phyloP scores from a whole-genome alignment of 2,888 invertebrate species.

The Stenodera caucasica region DNA sequence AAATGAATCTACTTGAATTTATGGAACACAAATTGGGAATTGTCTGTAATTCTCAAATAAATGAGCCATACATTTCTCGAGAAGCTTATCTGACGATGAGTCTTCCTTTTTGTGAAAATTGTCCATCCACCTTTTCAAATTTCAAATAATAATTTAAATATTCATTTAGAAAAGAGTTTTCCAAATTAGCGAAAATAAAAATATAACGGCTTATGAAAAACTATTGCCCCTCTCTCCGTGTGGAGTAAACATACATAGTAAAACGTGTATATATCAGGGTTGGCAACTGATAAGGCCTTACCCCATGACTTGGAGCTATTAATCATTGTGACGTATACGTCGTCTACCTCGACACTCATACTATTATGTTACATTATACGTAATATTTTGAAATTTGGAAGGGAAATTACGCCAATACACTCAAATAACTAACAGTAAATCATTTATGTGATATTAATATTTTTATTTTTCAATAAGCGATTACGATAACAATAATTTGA shows the following conservation, averaged over 20 bases:
- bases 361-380: slow-evolving; percentile 28
- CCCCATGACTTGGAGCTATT: slow-evolving; percentile 34
- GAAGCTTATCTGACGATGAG: no score
- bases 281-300: slow-evolving; percentile 24
- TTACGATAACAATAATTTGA: not conserved
- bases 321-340: slow-evolving; percentile 33
- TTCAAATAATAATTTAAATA: no score
- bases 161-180: no score
- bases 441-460: not conserved
- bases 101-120: no score
- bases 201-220: slow-evolving; percentile 9
- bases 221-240: slow-evolving; percentile 11
- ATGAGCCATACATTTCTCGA: no score
- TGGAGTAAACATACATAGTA: slow-evolving; percentile 14
- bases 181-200: not conserved
- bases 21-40: not conserved
- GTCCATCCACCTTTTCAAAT: no score
- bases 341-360: slow-evolving; percentile 32
- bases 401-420: slow-evolving; percentile 14
- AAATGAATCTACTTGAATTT: slow-evolving; percentile 2
- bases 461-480: not conserved
- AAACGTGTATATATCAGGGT: slow-evolving; percentile 7
- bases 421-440: slow-evolving; percentile 13
- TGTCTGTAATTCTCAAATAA: not conserved
- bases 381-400: slow-evolving; percentile 23